These are phyloP conservation scores for Yponomeuta cagnagella DNA, from an alignment of 2,888 invertebrate genomes.

Conservation along the genomic window DNA sequence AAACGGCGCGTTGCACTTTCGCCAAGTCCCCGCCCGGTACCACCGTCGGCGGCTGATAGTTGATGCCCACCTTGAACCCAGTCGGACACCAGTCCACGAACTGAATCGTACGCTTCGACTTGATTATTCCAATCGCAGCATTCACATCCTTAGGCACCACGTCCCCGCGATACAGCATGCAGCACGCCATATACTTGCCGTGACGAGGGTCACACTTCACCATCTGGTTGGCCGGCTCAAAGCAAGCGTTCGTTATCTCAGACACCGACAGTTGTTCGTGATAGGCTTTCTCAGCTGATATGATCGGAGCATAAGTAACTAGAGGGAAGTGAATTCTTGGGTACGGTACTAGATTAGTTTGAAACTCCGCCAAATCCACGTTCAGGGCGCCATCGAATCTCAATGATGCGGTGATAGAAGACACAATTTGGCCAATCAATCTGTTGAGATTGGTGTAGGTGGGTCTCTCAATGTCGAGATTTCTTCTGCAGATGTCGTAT, in stretches of 20 bases:
- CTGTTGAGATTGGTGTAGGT: neutral
- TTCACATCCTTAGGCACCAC: slow-evolving; percentile 92
- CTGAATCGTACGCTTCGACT: slow-evolving; percentile 84
- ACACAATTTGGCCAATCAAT: neutral
- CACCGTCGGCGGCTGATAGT: neutral
- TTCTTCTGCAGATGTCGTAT: neutral
- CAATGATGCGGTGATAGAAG: slow-evolving; percentile 61
- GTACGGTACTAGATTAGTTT: slow-evolving; percentile 85
- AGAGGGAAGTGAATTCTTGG: slow-evolving; percentile 73
- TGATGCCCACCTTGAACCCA: neutral
- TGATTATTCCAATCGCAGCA: slow-evolving; percentile 89
- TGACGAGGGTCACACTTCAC: neutral
- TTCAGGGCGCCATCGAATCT: slow-evolving; percentile 89
- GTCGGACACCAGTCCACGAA: neutral
- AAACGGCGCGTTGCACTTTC: slow-evolving; percentile 75
- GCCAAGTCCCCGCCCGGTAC: neutral
- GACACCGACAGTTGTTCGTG: slow-evolving; percentile 85
- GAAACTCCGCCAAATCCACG: slow-evolving; percentile 89
- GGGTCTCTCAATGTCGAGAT: neutral
- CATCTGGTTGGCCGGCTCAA: neutral
- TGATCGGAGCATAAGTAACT: slow-evolving; percentile 86
- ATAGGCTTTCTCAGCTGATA: slow-evolving; percentile 66
- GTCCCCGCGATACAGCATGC: slow-evolving; percentile 73
- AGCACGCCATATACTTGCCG: neutral
- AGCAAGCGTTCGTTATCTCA: slow-evolving; percentile 83